phyloP scores from a whole-genome alignment of 2,113 vertebrate genomes.

The Indicator maculatus region DNA sequence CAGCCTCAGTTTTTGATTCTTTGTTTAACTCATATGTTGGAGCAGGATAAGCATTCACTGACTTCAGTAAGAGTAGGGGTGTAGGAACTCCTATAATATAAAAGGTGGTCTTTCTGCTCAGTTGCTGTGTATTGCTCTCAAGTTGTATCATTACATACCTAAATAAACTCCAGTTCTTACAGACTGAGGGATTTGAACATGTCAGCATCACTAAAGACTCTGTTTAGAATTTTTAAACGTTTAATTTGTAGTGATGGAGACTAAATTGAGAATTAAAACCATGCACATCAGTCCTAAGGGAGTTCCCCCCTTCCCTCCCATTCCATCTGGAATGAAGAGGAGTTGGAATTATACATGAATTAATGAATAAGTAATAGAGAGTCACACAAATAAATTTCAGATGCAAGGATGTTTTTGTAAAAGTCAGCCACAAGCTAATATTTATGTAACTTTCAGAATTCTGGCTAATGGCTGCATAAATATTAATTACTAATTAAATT shows the following conservation, averaged over 20 bases:
- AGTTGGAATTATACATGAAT: conserved; percentile 52
- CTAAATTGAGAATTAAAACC: conserved; percentile 62
- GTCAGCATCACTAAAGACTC: conserved; percentile 1
- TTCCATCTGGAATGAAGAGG: conserved; percentile 62
- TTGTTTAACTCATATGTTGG: accelerated
- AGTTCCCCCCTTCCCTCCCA: neutral
- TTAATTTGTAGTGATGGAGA: conserved; percentile 42
- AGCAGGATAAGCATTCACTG: neutral
- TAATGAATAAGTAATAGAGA: conserved; percentile 66
- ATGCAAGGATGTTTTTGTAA: neutral
- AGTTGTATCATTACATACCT: neutral
- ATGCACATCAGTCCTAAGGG: conserved; percentile 17
- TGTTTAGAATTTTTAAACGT: conserved; percentile 52
- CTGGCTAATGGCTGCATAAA: conserved; percentile 70
- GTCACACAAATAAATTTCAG: conserved; percentile 45
- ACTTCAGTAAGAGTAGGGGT: accelerated
- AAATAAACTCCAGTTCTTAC: neutral
- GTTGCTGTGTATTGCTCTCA: neutral
- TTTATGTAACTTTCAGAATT: conserved; percentile 69
- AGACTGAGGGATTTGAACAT: neutral
- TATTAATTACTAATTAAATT: conserved; percentile 78
- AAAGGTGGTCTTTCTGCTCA: neutral
- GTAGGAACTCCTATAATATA: accelerated
- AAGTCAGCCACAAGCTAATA: conserved; percentile 67
- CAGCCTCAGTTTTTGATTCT: neutral